Evolutionary conservation across 2,797 vertebrate species (phyloP), one percentile per base, ranked within the genome.

Genomic region (Siniperca obscura): DNA sequence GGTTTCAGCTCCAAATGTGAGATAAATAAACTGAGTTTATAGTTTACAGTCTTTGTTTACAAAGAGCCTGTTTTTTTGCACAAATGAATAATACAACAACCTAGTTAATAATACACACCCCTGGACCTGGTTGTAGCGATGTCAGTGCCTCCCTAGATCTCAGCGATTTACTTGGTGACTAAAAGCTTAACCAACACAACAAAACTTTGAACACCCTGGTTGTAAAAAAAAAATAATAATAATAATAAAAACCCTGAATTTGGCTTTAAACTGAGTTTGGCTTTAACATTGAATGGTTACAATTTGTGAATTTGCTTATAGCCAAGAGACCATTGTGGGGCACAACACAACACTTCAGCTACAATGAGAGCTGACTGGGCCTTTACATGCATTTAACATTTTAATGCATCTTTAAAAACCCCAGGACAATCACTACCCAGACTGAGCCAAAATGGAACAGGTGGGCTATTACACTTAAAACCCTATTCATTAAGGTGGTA

Each of bases 281-380:
- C 42, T 79, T 65, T 27, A 61, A 56, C 40, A 22, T 9, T 57
- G n/a, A 70, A 44, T n/a, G 36, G n/a, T 55, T 64, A 34, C 34
- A 16, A 61, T 59, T 73, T 74, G 48, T 71, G 16, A 62, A 57
- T 36, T 0, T 55, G 13, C 30, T 57, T 13, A 22, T 1, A 42
- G 42, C 34, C 34, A 22, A 50, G 70, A 64, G 60, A 64, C 19
- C 53, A 22, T 16, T 27, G 36, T 10, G n/a, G 17, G 30, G 5
- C 34, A 71, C 22, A 22, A 3, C 61, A 53, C 57, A n/a, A 1
- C 70, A 71, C 65, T 66, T 38, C 60, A 52, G 70, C 68, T 68
- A 52, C 60, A 76, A 21, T 12, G 61, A 72, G 76, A 68, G 82
- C 84, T 81, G 67, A 83, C 67, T 40, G 79, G n/a, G 68, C 76